Evolutionary conservation across 2,113 vertebrate genomes (phyloP).

Genomic region (Tinamus guttatus): DNA sequence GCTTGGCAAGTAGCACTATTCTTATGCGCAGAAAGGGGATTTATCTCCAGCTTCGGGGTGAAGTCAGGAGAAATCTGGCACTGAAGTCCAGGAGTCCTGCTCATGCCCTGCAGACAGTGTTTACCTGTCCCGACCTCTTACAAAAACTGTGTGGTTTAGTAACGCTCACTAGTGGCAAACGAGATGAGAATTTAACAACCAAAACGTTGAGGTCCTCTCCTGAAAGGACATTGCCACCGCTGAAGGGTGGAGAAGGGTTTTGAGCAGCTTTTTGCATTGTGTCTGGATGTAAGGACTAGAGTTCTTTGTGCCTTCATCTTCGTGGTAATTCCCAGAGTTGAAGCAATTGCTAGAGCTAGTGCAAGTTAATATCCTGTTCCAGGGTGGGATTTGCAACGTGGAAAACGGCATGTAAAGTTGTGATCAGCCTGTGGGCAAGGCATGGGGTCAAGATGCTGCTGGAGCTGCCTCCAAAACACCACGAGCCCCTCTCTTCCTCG

Average conservation of each 20-base stretch:
- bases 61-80: neutral
- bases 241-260: neutral
- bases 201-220: accelerated
- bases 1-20: neutral
- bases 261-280: neutral
- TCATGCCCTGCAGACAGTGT: neutral
- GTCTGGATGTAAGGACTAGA: neutral
- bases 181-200: neutral
- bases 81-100: neutral
- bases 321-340: neutral
- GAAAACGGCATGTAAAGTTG: neutral
- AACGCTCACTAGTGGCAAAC: neutral
- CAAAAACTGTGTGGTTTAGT: neutral
- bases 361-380: neutral
- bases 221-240: neutral
- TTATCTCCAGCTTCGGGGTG: neutral
- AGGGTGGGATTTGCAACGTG: neutral
- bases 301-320: neutral
- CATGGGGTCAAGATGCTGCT: neutral
- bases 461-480: neutral
- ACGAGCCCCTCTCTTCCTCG: neutral
- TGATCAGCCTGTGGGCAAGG: neutral
- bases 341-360: neutral
- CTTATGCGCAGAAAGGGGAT: neutral
- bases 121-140: neutral